Evolutionary conservation across 2,113 vertebrate species (phyloP), one percentile per base, ranked within the genome.

Genomic region (Agapornis roseicollis): DNA sequence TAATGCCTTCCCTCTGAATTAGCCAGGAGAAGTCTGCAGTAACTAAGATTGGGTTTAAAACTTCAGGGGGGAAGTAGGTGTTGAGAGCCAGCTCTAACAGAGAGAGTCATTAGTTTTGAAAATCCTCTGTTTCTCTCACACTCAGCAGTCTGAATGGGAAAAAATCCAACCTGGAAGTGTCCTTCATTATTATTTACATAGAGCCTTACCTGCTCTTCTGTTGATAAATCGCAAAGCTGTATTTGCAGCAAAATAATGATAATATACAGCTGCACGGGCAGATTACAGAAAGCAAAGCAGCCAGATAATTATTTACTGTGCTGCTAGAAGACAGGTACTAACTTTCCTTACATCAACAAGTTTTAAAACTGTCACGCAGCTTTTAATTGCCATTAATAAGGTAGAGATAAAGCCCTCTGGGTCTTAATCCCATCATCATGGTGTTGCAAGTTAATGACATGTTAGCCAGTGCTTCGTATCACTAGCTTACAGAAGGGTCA

Each of bases 331-430:
- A 83, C 46, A 92, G 80, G 70, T 93, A 80, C 89, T 83, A 97
- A 94, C 94, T 96, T 90, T 88, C 96, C 94, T 97, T 90, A 90
- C 80, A 93, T 94, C 95, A 97, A 95, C 71, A 97, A 97, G 91
- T 96, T 94, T 92, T 89, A 85, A 91, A 97, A 95, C 88, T 89
- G 94, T 89, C 95, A 93, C 4, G 2, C 85, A 93, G 93, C 88
- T 97, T 97, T 97, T 97, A 97, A 97, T 97, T 97, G 94, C 96
- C 85, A 92, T 97, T 97, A 97, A 96, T 95, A 97, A 96, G 85
- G 94, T 94, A 93, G 91, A 95, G 88, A 95, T 95, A 94, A 96
- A 97, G 91, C 90, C 73, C 90, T 96, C 91, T 91, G 47, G 96
- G 96, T 94, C 96, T 96, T 94, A 96, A 96, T 97, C 97, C 92